Evolutionary conservation across 2,113 vertebrate genomes (phyloP).

Genomic region (Columbina picui): DNA sequence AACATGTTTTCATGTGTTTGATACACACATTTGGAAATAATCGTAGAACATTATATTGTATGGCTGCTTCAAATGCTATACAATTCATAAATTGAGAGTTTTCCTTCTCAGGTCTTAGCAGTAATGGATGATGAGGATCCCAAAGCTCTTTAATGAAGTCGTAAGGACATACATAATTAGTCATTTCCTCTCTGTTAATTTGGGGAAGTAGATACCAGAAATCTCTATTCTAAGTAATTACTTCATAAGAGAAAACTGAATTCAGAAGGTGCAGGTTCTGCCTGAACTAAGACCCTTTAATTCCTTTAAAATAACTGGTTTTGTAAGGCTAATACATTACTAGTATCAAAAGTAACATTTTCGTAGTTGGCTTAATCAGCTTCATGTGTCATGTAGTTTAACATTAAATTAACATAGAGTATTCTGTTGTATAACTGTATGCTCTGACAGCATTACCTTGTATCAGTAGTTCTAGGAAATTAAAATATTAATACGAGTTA

Average conservation of each 20-base stretch:
- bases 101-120: background rate
- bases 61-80: accelerated
- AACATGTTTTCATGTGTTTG: background rate
- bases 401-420: background rate
- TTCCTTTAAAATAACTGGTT: background rate
- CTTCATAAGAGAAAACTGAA: background rate
- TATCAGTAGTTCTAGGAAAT: background rate
- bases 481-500: background rate
- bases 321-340: background rate
- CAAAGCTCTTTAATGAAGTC: background rate
- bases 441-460: background rate
- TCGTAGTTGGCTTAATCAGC: background rate
- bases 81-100: background rate
- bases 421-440: accelerated
- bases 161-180: background rate
- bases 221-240: background rate
- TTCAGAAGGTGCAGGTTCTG: background rate
- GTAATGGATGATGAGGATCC: background rate
- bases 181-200: background rate
- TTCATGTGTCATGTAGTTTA: background rate
- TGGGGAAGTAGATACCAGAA: background rate
- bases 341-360: background rate
- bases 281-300: background rate
- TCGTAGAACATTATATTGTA: background rate
- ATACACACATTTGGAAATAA: background rate